Base-by-base conservation (phyloP, 2,888 invertebrate species). In the Rhimphoctona megacephalus region DNA sequence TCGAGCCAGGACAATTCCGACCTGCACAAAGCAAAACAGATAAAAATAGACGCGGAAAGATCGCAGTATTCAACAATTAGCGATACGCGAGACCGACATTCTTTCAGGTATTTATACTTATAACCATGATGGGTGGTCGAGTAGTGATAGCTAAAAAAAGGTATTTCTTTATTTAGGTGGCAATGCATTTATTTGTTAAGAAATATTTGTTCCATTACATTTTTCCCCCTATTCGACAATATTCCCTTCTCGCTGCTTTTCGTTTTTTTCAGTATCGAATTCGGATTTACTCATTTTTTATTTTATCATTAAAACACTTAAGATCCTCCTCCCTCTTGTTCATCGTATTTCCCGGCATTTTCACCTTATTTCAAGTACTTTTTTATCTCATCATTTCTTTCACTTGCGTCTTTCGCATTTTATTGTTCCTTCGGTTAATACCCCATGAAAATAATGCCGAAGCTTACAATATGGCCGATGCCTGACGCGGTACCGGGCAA, bases 31-130 rank as follows among this genome's bases (percentile, higher is more conserved):
- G 77, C 33, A 30, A 91, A 89, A 88, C 89, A 30, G 46, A 54
- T 36, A 54, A 54, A 33, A 14, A 46, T 57, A 36, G 46, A 52
- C 14, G 57, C n/a, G n/a, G 67, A 74, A 73, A 66, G 30, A 64
- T 9, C 89, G 88, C 87, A 76, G 49, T 87, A 89, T 89, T 92
- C 90, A 88, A 91, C 92, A 92, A 92, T 93, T 92, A 93, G 92
- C 91, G 91, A 91, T 92, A 91, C 92, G 92, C 89, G 82, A 36
- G 46, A 74, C 57, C 67, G 54, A 66, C 64, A 66, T 85, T 85
- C 78, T 66, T 67, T 9, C 67, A n/a, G 43, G 39, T 49, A n/a
- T 61, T 49, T 57, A 46, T 69, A 82, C 52, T 61, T 74, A 43
- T 39, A 57, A 61, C 39, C 22, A 11, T 54, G 4, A 25, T 14